Conservation (phyloP, 92 coral and sea anemone genomes). For the Bergia sp. region DNA sequence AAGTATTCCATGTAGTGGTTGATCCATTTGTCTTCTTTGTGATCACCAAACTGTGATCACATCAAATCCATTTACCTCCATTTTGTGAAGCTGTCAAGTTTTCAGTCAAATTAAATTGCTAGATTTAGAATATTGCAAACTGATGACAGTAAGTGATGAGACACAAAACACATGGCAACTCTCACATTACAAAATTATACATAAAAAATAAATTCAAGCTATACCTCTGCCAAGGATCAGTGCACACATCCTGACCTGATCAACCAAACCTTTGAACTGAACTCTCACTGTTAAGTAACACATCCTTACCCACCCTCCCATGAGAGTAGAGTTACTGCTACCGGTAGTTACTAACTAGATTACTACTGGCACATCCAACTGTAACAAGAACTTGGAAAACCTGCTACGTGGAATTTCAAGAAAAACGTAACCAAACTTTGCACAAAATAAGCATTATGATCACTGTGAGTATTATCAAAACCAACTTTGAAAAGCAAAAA, state of each 20-base stretch:
- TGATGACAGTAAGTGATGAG: not conserved
- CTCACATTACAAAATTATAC: constrained; percentile 28
- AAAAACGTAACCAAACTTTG: not conserved
- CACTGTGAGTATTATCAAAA: too few species aligned
- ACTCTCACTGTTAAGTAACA: constrained; percentile 41
- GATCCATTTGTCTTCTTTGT: not conserved
- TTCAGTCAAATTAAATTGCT: constrained; percentile 47
- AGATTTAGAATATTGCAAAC: constrained; percentile 14
- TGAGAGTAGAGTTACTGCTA: not conserved
- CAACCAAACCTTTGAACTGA: constrained; percentile 50
- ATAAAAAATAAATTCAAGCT: constrained; percentile 45
- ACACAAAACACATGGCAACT: constrained; percentile 3
- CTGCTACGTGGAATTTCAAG: not conserved
- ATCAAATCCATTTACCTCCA: constrained; percentile 43
- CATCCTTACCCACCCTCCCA: not conserved
- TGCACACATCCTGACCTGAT: constrained; percentile 38
- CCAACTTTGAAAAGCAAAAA: not conserved
- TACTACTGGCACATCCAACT: not conserved
- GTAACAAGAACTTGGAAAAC: not conserved
- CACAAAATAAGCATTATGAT: not conserved
- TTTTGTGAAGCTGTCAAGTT: constrained; percentile 47
- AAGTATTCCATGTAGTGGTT: not conserved
- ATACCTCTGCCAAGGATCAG: constrained; percentile 45
- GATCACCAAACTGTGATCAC: constrained; percentile 37
- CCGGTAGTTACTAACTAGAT: not conserved